Evolutionary conservation across 2,888 invertebrate genomes (phyloP).

Genomic region (Sphaeridia pumilis): DNA sequence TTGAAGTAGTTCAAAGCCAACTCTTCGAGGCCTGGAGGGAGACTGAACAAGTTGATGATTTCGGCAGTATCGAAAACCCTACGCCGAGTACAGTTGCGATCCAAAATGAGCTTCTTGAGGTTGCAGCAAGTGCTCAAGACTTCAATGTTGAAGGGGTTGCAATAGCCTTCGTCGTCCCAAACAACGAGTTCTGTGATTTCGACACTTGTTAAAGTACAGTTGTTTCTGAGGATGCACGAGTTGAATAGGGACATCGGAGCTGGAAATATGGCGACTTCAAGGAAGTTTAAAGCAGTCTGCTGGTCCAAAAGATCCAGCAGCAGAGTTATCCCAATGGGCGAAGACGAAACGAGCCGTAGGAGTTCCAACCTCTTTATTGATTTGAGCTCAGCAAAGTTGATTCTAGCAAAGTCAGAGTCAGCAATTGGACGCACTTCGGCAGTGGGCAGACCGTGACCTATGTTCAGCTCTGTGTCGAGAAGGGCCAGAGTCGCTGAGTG

Average conservation of each 20-base stretch:
- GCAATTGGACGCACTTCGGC: slow-evolving; percentile 19
- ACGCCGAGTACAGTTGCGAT: slow-evolving; percentile 21
- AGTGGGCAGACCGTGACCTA: slow-evolving; percentile 29
- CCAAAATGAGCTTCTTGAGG: slow-evolving; percentile 25
- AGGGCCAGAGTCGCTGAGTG: slow-evolving; percentile 13
- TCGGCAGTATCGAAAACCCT: slow-evolving; percentile 19
- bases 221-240: slow-evolving; percentile 19
- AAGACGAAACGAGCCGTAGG: slow-evolving; percentile 24
- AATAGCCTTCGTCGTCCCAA: slow-evolving; percentile 19
- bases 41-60: slow-evolving; percentile 26
- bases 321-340: slow-evolving; percentile 22
- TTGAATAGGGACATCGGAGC: slow-evolving; percentile 20
- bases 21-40: slow-evolving; percentile 24
- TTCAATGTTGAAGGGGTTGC: slow-evolving; percentile 18
- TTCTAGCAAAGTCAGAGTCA: slow-evolving; percentile 15
- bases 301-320: slow-evolving; percentile 21
- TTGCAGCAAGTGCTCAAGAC: slow-evolving; percentile 19
- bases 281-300: slow-evolving; percentile 17
- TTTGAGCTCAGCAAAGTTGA: slow-evolving; percentile 18
- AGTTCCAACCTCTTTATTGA: slow-evolving; percentile 13
- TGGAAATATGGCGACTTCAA: slow-evolving; percentile 31
- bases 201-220: slow-evolving; percentile 15
- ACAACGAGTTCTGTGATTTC: slow-evolving; percentile 31
- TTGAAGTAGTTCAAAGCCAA: slow-evolving; percentile 30
- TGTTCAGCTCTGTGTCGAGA: slow-evolving; percentile 27